Percentiles rank a stretch among this genome's conserved stretches.
Evolutionary conservation across 2,888 invertebrate genomes (phyloP).

Genomic region (Diplazon laetatorius): DNA sequence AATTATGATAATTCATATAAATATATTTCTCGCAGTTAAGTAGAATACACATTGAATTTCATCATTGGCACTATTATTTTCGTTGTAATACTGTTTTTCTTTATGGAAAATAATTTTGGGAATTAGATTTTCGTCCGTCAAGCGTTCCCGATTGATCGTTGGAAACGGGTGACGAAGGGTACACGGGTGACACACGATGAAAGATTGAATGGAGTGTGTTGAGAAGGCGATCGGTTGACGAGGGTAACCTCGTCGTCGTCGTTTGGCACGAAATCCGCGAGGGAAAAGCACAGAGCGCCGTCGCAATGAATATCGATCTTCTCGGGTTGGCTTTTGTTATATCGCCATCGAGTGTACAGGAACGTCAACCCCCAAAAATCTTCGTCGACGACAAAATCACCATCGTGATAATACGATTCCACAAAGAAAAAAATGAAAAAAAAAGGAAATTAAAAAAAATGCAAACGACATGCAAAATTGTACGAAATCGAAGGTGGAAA

Average conservation of each 20-base stretch:
- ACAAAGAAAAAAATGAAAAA: not conserved
- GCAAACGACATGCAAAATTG: not conserved
- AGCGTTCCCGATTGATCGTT: not conserved
- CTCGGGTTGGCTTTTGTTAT: constrained; percentile 52
- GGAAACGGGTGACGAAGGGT: not conserved
- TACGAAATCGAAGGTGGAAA: constrained; percentile 1
- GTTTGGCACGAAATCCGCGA: constrained; percentile 28
- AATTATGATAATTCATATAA: too few relatives aligned
- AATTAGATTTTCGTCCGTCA: too few relatives aligned
- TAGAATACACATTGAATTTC: too few relatives aligned
- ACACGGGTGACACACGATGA: not conserved
- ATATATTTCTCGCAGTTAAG: too few relatives aligned
- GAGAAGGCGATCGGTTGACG: constrained; percentile 10
- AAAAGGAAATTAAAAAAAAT: not conserved
- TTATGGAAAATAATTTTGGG: too few relatives aligned
- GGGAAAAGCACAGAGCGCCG: constrained; percentile 67
- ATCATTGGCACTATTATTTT: too few relatives aligned
- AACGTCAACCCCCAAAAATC: constrained; percentile 37
- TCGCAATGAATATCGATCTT: constrained; percentile 74
- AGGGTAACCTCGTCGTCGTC: constrained; percentile 4
- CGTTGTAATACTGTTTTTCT: too few relatives aligned
- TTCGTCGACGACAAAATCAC: constrained; percentile 29
- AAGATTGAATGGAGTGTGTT: constrained; percentile 8
- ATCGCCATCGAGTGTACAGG: constrained; percentile 27
- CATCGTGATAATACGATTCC: not conserved